Evolutionary conservation across 1,140 invertebrate species (phyloP).

Genomic region (Trichonephila clavata): DNA sequence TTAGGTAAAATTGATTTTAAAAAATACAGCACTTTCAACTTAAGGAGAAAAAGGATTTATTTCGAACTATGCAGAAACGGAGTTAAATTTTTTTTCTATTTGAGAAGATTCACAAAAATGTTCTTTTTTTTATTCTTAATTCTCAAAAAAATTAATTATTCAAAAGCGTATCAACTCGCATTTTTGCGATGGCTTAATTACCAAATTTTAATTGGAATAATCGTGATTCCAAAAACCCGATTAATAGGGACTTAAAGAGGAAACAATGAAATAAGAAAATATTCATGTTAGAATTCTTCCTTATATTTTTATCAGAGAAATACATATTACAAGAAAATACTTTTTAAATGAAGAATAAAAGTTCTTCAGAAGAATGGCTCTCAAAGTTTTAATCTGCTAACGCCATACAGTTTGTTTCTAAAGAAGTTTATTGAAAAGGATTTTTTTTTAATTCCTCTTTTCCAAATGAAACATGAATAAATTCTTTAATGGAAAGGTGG

Average conservation of each 20-base stretch:
- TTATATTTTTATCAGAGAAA: constrained; percentile 49
- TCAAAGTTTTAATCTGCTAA: constrained; percentile 55
- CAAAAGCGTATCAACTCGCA: constrained; percentile 58
- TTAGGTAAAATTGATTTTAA: neutral
- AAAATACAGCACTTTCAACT: neutral
- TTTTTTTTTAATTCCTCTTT: constrained; percentile 41
- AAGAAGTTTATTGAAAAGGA: constrained; percentile 64
- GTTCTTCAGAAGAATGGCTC: constrained; percentile 16
- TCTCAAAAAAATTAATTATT: constrained; percentile 44
- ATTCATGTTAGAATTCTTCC: constrained; percentile 41
- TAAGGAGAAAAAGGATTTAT: constrained; percentile 3
- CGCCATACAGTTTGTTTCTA: neutral
- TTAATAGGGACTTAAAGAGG: constrained; percentile 58
- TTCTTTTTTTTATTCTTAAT: constrained; percentile 7
- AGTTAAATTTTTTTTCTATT: neutral
- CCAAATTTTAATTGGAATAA: constrained; percentile 69
- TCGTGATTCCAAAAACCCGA: constrained; percentile 42
- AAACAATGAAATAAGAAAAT: constrained; percentile 55
- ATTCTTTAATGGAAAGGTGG: neutral
- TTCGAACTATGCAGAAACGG: neutral
- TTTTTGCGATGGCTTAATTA: constrained; percentile 45
- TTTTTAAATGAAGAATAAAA: neutral
- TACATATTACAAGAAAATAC: constrained; percentile 34
- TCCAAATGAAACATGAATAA: neutral
- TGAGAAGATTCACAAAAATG: neutral